A percentile compares a stretch with the other conserved stretches of the same genome.
Conservation (phyloP, 2,113 vertebrate genomes). For the Antennarius striatus region DNA sequence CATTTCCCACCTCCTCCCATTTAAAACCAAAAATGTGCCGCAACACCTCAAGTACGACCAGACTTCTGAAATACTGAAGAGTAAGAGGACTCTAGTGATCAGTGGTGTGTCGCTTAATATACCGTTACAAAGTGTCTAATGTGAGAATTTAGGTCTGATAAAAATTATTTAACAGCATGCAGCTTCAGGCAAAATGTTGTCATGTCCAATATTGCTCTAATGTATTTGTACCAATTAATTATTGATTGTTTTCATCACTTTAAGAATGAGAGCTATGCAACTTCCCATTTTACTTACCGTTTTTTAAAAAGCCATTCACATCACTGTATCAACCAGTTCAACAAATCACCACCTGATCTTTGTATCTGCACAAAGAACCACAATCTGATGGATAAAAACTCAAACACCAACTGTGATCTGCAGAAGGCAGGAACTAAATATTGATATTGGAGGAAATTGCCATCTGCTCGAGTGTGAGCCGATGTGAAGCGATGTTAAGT, state of each 20-base stretch:
- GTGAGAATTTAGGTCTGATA: background rate
- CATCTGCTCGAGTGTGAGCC: constrained; percentile 55
- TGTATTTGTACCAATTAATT: background rate
- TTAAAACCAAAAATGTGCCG: too few relatives aligned
- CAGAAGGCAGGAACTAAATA: constrained; percentile 17
- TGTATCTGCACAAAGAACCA: constrained; percentile 15
- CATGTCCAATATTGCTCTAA: background rate
- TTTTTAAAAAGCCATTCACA: background rate
- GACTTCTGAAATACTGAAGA: too few relatives aligned
- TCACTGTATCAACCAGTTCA: background rate
- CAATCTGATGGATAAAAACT: background rate
- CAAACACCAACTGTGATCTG: constrained; percentile 12
- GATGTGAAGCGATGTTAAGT: constrained; percentile 44
- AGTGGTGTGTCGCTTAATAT: background rate
- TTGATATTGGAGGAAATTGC: constrained; percentile 53
- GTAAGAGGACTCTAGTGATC: background rate
- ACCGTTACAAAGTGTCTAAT: constrained; percentile 1
- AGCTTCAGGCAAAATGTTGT: background rate
- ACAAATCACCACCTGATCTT: background rate
- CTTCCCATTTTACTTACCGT: background rate
- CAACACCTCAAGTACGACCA: too few relatives aligned
- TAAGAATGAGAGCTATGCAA: background rate
- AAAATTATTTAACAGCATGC: too few relatives aligned
- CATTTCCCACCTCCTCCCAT: too few relatives aligned
- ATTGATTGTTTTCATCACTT: background rate